These are phyloP conservation scores for Amyelois transitella DNA, from an alignment of 1,140 invertebrate genomes.

Conservation along the genomic window DNA sequence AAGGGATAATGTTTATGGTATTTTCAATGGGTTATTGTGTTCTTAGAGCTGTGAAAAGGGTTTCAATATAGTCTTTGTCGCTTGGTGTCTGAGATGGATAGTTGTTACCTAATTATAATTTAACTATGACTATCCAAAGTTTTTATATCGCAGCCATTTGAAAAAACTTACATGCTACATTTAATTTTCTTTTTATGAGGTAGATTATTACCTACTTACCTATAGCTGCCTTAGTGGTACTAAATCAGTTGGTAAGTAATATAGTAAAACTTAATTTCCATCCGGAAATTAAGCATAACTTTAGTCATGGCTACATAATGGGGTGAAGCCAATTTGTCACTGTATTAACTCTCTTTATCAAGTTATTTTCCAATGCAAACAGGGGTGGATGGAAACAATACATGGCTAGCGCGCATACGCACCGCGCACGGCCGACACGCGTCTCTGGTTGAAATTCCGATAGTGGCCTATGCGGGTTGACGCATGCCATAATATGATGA, in stretches of 20 bases:
- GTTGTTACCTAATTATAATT: too few relatives aligned
- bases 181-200: too few relatives aligned
- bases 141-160: too few relatives aligned
- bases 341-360: background rate
- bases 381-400: constrained; percentile 26
- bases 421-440: constrained; percentile 17
- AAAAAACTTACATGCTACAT: too few relatives aligned
- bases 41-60: constrained; percentile 21
- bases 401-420: constrained; percentile 22
- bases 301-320: too few relatives aligned
- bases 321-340: too few relatives aligned
- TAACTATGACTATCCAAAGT: background rate
- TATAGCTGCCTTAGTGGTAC: too few relatives aligned
- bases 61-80: background rate
- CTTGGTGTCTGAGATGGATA: background rate
- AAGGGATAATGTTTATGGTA: constrained; percentile 14
- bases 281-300: too few relatives aligned
- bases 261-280: too few relatives aligned
- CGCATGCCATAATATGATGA: too few relatives aligned
- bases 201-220: too few relatives aligned
- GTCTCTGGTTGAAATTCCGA: background rate
- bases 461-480: constrained; percentile 6
- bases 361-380: background rate
- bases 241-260: too few relatives aligned
- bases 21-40: constrained; percentile 4